Evolutionary conservation across 2,113 vertebrate genomes (phyloP), one percentile per base, ranked within the genome.

Genomic region (Grammomys dolichurus): DNA sequence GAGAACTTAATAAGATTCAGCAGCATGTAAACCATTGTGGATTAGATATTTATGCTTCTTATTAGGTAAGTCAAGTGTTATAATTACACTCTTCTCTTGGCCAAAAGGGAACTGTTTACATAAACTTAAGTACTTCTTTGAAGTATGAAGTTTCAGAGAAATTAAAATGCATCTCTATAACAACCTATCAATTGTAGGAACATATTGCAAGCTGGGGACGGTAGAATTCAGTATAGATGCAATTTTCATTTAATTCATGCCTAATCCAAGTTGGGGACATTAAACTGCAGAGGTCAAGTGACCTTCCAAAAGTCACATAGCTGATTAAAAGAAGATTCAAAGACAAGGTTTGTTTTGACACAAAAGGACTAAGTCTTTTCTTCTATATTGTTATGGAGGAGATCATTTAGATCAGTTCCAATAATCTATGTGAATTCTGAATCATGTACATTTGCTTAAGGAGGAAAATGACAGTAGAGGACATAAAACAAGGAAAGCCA

Each of bases 41-140:
- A 91, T 65, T 80, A 76, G 48, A 94, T 81, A 86, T n/a, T 40
- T 1, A 80, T 2, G 6, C 13, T 90, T 94, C 90, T 88, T 86
- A 85, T 93, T 96, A 94, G 82, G 63, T 94, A 69, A 95, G 69
- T 73, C 75, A 48, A 76, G 84, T 70, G 93, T 95, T 89, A 73
- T 77, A 89, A 94, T 80, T 69, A 90, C 87, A 36, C 67, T 72
- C 20, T 70, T 51, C 65, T 92, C n/a, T 97, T 84, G 93, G 67
- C 33, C 77, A 84, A 96, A 89, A 70, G 73, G 46, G 81, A 94
- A 36, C 19, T 87, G 9, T 95, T 93, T 95, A 90, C 82, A 95
- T 92, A 95, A 58, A 92, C 88, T 88, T 88, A 96, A 94, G 87
- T 78, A n/a, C 87, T 95, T 58, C 70, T 96, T 94, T 93, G 91